Percentiles rank a stretch among this genome's conserved stretches.
Conservation (phyloP, 1,140 invertebrate genomes). For the Drosophila murphyi region DNA sequence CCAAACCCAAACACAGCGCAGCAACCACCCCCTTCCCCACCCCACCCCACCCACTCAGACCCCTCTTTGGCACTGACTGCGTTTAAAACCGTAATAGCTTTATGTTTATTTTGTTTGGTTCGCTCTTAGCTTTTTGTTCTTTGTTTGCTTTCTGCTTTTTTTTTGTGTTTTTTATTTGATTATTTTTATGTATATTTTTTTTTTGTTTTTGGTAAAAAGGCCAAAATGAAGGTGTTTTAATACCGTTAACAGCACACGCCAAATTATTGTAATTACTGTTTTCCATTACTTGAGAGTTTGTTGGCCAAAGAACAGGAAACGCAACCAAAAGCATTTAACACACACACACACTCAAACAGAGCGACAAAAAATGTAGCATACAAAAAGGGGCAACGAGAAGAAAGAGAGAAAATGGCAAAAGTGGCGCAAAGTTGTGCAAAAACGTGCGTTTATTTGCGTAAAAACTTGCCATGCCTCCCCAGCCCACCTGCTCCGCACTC, state of each 20-base stretch:
- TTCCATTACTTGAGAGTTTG: slow-evolving; percentile 72
- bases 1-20: neutral
- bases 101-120: slow-evolving; percentile 46
- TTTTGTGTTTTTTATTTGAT: neutral
- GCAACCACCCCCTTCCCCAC: neutral
- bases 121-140: slow-evolving; percentile 11
- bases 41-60: neutral
- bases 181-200: neutral
- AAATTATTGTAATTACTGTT: slow-evolving; percentile 81
- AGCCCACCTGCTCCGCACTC: neutral
- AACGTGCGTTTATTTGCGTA: slow-evolving; percentile 82
- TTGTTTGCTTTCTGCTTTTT: neutral
- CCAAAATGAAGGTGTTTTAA: slow-evolving; percentile 12
- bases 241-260: slow-evolving; percentile 18
- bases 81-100: slow-evolving; percentile 50
- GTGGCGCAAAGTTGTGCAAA: slow-evolving; percentile 78
- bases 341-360: slow-evolving; percentile 1
- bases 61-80: neutral
- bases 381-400: slow-evolving; percentile 35
- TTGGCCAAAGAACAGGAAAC: slow-evolving; percentile 1
- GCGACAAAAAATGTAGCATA: slow-evolving; percentile 41
- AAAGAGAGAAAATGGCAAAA: slow-evolving; percentile 58
- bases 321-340: slow-evolving; percentile 11
- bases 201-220: neutral
- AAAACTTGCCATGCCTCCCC: slow-evolving; percentile 58